Base-by-base conservation (phyloP, 2,113 vertebrate genomes). In the Spea multiplicata region DNA sequence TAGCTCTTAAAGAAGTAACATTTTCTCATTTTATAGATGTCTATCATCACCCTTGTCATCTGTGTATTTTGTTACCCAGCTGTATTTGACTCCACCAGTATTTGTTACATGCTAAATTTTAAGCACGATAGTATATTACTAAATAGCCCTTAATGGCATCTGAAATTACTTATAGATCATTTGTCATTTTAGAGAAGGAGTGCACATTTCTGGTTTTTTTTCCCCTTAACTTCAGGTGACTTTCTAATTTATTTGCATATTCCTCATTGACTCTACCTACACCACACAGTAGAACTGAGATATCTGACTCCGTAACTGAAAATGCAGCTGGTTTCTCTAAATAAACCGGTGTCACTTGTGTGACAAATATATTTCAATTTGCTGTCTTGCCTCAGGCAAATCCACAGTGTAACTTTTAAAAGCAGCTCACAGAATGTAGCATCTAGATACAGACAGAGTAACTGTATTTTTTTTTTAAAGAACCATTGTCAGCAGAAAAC, bases 401-500 rank as follows among this genome's bases (percentile, higher is more conserved):
- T 68, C 6, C 17, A 76, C 5, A 16, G 48, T 44, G 5, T 5
- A 64, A 64, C 14, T 76, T 76, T 76, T 64, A 17, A 64, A 64
- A 64, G n/a, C n/a, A 17, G 4, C 61, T 64, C 9, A 6, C 6
- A 64, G 9, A 64, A 14, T 64, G 16, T 30, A 64, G 61, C n/a
- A 64, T 64, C 17, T 3, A 8, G 8, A 64, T 64, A 5, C 17
- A 64, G 14, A 5, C 17, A 64, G 14, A 59, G 55, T 59, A 59
- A 59, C 55, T 10, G 74, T 53, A 53, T 64, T 49, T 75, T 73
- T 6, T 48, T 62, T 52, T 75, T 17, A 75, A 68, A 57, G 52
- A 49, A 61, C 52, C 59, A 45, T n/a, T 48, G 53, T 76, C 75
- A 78, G 75, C 66, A 77, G 7, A 50, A 78, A 67, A 69, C 8